Conservation (phyloP, 92 coral and sea anemone species). For the Epizoanthus illoricatus region DNA sequence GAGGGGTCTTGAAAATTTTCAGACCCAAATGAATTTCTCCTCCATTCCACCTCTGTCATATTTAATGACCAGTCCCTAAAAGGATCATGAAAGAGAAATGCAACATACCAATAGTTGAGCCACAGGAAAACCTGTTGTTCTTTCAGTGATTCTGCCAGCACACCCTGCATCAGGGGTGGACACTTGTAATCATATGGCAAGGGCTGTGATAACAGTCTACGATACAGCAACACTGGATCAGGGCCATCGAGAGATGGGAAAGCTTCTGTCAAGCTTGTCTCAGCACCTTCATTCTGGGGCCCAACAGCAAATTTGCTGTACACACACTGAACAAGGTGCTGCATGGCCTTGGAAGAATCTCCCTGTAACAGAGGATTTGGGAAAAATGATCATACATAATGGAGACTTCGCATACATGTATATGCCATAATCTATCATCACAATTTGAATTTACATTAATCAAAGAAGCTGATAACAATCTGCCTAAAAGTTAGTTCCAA, state of each 20-base stretch:
- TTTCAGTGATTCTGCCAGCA: constrained; percentile 45
- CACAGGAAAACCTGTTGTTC: constrained; percentile 77
- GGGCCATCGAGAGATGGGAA: constrained; percentile 30
- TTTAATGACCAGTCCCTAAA: background rate
- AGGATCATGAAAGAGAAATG: background rate
- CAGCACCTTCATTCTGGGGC: constrained; percentile 15
- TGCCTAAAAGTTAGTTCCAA: background rate
- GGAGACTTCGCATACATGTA: background rate
- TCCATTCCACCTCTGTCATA: no score
- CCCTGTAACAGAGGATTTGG: constrained; percentile 35
- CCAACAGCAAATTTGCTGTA: constrained; percentile 56
- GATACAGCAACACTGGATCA: constrained; percentile 70
- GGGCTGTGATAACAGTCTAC: constrained; percentile 75
- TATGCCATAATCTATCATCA: background rate
- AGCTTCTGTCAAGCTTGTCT: constrained; percentile 33
- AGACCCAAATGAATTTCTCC: no score
- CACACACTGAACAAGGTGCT: constrained; percentile 55
- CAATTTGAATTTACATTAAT: no score
- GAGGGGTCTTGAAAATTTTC: no score
- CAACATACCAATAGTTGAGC: constrained; percentile 86
- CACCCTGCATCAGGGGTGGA: constrained; percentile 58
- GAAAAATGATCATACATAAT: background rate
- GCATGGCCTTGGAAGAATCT: constrained; percentile 45
- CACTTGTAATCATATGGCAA: constrained; percentile 78
- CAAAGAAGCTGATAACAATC: no score